Conservation (phyloP, 2,113 vertebrate species). For the Nothocercus nigrocapillus region DNA sequence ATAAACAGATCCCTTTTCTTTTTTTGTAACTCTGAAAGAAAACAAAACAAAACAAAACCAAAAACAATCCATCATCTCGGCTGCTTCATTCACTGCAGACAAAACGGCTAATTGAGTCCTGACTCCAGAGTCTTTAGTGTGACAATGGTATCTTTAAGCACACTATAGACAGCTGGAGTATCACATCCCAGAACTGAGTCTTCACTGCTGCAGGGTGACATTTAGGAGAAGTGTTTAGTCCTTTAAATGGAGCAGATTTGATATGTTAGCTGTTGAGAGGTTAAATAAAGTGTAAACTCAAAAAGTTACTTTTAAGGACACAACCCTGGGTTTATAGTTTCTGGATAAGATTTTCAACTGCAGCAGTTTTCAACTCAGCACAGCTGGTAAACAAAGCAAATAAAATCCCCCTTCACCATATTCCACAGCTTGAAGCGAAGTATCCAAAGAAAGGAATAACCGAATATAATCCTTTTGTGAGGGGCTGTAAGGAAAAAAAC, state of each 20-base stretch:
- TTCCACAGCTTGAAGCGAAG: not conserved
- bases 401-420: not conserved
- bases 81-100: not conserved
- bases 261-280: not conserved
- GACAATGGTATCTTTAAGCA: not conserved
- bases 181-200: not conserved
- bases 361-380: not conserved
- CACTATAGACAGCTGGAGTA: slow-evolving; percentile 3
- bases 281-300: not conserved
- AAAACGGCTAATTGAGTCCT: not conserved
- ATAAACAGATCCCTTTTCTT: not conserved
- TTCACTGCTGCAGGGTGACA: not conserved
- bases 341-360: slow-evolving; percentile 10
- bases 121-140: slow-evolving; percentile 3
- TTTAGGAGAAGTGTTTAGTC: not conserved
- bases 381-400: not conserved
- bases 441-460: not conserved
- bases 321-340: not conserved
- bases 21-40: not conserved
- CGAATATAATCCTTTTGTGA: not conserved
- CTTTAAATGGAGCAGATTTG: not conserved
- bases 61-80: slow-evolving; percentile 8
- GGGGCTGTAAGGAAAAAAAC: not conserved
- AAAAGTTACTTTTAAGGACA: not conserved
- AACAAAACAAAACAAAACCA: not conserved